Base-by-base conservation (phyloP, 2,888 invertebrate genomes). In the Hypomecis atomaria region DNA sequence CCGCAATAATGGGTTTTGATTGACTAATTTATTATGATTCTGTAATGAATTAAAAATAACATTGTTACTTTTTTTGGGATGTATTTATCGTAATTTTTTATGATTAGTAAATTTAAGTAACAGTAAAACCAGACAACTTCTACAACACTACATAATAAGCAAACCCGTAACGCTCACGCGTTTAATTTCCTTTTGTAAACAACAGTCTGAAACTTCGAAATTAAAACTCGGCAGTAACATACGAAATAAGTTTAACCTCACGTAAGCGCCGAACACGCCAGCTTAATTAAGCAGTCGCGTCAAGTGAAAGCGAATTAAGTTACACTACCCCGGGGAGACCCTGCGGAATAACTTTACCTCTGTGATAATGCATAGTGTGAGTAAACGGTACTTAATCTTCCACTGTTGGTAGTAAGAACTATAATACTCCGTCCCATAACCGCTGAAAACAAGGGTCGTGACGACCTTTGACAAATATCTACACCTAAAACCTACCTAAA, bases 261-360 rank as follows among this genome's bases (percentile, higher is more conserved):
- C 49, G 59, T 66, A 54, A 65, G 64, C 61, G 57, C 59, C 33
- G 9, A 55, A 55, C 54, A 54, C 60, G 45, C 61, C 59, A 60
- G 68, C 66, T 87, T 89, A 89, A 89, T 89, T 89, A 89, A 85
- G 81, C 78, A 78, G 76, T 78, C 79, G 81, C 76, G 75, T 82
- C 78, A 78, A 85, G 85, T 80, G 77, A 81, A 84, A 81, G 82
- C 78, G 74, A 84, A 83, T 86, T 83, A 85, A 82, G 83, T 83
- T 82, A 73, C 76, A 80, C 75, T 76, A 82, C 85, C 79, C 83
- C 44, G 63, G 83, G 82, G 84, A 81, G 84, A 80, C 75, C 50
- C 59, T 49, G 50, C 43, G 58, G 49, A 59, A 53, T 59, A 66
- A 55, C 59, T 66, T 62, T 52, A 48, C 45, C 40, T 49, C 33